phyloP scores from a whole-genome alignment of 2,888 invertebrate species.

The Polyommatus iphigenia region DNA sequence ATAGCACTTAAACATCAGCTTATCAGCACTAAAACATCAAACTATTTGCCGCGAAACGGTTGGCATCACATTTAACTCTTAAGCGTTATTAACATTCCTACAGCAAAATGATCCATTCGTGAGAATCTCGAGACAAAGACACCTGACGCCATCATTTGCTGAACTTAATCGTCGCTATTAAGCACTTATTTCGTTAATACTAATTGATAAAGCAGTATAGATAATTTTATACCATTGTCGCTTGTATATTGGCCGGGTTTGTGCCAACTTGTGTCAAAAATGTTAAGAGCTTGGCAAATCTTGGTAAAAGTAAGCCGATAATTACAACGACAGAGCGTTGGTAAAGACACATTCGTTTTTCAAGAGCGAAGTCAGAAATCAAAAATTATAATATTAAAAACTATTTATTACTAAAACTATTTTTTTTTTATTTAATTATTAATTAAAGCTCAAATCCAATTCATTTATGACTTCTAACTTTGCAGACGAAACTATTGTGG shows the following conservation, averaged over 20 bases:
- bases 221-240: not conserved
- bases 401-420: too few species aligned
- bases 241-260: not conserved
- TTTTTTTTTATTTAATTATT: too few species aligned
- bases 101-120: not conserved
- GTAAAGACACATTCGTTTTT: too few species aligned
- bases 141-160: slow-evolving; percentile 13
- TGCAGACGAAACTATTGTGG: too few species aligned
- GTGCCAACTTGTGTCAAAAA: not conserved
- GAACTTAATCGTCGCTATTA: not conserved
- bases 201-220: not conserved
- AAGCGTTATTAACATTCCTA: slow-evolving; percentile 6
- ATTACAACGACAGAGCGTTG: too few species aligned
- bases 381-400: too few species aligned
- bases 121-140: not conserved
- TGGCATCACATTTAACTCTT: not conserved
- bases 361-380: too few species aligned
- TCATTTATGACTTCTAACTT: too few species aligned
- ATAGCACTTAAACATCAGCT: not conserved
- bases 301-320: too few species aligned
- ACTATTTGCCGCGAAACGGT: not conserved
- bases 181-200: slow-evolving; percentile 5
- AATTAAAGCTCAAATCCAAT: too few species aligned
- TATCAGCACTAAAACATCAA: not conserved
- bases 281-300: not conserved